These are phyloP conservation scores for Ceyx erithaca DNA, from an alignment of 2,797 vertebrate genomes.

Conservation along the genomic window DNA sequence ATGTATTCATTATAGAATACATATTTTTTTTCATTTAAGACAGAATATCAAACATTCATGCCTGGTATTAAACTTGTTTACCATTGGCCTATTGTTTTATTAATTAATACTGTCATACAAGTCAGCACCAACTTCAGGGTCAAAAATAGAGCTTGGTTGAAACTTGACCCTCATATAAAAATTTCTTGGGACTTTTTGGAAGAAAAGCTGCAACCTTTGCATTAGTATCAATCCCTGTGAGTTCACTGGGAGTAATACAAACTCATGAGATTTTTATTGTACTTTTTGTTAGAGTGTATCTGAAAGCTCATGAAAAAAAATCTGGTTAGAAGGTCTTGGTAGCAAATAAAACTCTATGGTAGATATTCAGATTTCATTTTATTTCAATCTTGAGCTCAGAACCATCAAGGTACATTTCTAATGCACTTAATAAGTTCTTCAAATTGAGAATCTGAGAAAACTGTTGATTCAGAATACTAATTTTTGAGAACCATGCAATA, in stretches of 20 bases:
- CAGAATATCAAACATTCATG: conserved; percentile 76
- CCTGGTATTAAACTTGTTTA: conserved; percentile 73
- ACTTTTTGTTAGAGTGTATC: neutral
- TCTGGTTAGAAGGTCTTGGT: neutral
- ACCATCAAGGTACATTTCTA: neutral
- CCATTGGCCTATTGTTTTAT: conserved; percentile 61
- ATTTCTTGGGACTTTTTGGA: neutral
- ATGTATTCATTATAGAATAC: conserved; percentile 81
- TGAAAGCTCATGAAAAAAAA: neutral
- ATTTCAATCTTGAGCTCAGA: neutral
- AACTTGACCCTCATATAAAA: neutral
- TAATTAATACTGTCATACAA: conserved; percentile 13
- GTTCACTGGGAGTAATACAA: neutral
- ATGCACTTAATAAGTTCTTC: neutral
- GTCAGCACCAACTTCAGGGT: neutral
- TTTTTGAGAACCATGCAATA: neutral
- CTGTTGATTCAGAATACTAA: neutral
- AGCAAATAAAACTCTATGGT: neutral
- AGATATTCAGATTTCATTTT: neutral
- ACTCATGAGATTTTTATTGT: neutral
- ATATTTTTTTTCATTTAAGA: conserved; percentile 76
- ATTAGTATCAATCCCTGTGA: neutral
- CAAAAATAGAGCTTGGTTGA: neutral
- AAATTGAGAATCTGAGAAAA: neutral
- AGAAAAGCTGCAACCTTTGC: neutral